phyloP scores from a whole-genome alignment of 2,113 vertebrate species.

The Varanus komodoensis region DNA sequence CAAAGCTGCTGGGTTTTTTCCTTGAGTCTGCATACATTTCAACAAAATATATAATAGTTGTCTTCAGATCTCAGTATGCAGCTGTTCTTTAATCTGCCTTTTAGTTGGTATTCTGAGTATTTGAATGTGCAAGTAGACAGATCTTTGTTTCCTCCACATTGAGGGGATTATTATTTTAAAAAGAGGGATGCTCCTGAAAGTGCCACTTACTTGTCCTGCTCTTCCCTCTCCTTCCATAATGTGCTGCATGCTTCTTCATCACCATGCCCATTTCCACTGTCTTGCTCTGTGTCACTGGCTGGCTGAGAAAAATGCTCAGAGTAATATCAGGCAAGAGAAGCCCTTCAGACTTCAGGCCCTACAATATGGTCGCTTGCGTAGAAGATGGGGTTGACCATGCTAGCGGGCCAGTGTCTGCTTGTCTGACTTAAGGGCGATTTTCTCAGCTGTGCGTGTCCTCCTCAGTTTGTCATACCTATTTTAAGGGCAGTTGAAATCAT shows the following conservation, averaged over 20 bases:
- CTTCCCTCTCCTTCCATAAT: background rate
- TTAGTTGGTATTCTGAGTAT: background rate
- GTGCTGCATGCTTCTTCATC: background rate
- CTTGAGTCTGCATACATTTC: background rate
- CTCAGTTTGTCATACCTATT: background rate
- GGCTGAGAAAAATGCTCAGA: background rate
- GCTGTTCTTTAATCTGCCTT: background rate
- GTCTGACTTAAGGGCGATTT: background rate
- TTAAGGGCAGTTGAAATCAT: background rate
- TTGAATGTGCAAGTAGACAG: background rate
- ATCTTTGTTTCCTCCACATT: background rate
- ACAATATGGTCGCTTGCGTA: background rate
- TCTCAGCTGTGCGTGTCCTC: background rate
- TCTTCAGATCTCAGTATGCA: background rate
- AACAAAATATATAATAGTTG: background rate
- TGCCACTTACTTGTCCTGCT: background rate
- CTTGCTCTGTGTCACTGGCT: background rate
- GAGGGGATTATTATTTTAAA: background rate
- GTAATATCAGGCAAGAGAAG: background rate
- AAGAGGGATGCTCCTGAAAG: background rate
- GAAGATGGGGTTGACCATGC: background rate
- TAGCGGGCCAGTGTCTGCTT: background rate
- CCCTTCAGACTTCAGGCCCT: background rate
- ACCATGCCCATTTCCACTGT: background rate
- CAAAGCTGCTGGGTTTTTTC: too few relatives aligned